Evolutionary conservation across 2,888 invertebrate genomes (phyloP).

Genomic region (Nasonia oneida): DNA sequence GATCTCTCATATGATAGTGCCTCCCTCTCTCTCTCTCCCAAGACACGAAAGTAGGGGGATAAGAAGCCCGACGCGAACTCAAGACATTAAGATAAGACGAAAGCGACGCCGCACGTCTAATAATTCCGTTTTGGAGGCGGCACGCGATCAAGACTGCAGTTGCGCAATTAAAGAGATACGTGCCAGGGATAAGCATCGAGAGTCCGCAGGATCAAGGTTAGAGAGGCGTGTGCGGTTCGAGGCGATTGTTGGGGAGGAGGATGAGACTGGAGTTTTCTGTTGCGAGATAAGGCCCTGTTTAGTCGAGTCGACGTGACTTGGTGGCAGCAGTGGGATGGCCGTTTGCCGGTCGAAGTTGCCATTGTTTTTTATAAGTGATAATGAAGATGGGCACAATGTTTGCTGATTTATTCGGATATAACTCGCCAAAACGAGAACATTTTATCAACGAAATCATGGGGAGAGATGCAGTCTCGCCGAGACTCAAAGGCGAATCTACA

Average conservation of each 20-base stretch:
- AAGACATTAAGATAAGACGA: constrained; percentile 60
- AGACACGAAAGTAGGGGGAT: not conserved
- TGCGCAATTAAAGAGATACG: constrained; percentile 69
- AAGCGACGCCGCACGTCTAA: constrained; percentile 45
- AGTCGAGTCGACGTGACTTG: not conserved
- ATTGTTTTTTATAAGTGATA: not conserved
- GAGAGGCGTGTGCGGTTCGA: not conserved
- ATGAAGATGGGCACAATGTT: not conserved
- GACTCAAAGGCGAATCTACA: constrained; percentile 28
- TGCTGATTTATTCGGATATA: not conserved
- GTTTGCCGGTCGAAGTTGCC: no score
- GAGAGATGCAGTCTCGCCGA: not conserved
- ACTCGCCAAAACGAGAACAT: not conserved
- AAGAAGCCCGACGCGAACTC: constrained; percentile 2
- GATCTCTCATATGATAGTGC: not conserved
- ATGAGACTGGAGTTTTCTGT: not conserved
- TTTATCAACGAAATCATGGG: not conserved
- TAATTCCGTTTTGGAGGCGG: constrained; percentile 49
- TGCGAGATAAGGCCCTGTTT: not conserved
- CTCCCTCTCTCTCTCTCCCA: not conserved
- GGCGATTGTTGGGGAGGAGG: not conserved
- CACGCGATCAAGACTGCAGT: constrained; percentile 34
- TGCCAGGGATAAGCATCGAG: constrained; percentile 64
- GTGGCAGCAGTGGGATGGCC: no score
- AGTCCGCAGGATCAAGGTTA: constrained; percentile 48